Evolutionary conservation across 2,113 vertebrate genomes (phyloP), one percentile per base, ranked within the genome.

Genomic region (Synchiropus splendidus): DNA sequence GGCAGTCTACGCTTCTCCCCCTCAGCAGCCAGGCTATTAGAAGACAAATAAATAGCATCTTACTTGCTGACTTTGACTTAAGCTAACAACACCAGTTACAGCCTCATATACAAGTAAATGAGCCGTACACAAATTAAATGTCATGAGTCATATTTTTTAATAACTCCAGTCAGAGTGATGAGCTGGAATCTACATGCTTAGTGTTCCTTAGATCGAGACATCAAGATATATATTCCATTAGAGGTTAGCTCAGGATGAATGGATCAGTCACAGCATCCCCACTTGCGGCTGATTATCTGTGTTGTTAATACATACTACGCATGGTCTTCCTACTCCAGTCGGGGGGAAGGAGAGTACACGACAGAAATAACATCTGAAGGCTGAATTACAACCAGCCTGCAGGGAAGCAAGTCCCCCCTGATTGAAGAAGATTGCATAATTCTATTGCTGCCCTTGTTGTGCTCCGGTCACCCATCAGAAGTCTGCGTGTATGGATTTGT

Each of bases 141-240:
- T 59, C 48, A 68, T 77, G 65, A 67, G 61, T 78, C 66, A 71
- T 59, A 51, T 67, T 39, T 53, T 68, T 70, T 75, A 72, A 78
- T 79, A 69, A 68, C 70, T 49, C 45, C 41, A 45, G 49, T 12
- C n/a, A n/a, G n/a, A n/a, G n/a, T n/a, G n/a, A n/a, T n/a, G n/a
- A n/a, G n/a, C n/a, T n/a, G n/a, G n/a, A n/a, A n/a, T n/a, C n/a
- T n/a, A n/a, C n/a, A n/a, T n/a, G n/a, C n/a, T n/a, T n/a, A n/a
- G n/a, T n/a, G n/a, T n/a, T n/a, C n/a, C n/a, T n/a, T n/a, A n/a
- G n/a, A n/a, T n/a, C n/a, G n/a, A n/a, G n/a, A n/a, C n/a, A n/a
- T n/a, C n/a, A n/a, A n/a, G n/a, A n/a, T n/a, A n/a, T n/a, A n/a
- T n/a, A n/a, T n/a, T n/a, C n/a, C n/a, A n/a, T n/a, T n/a, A n/a